Conservation (phyloP, 1,140 invertebrate species). For the Lasaia peninsularis region DNA sequence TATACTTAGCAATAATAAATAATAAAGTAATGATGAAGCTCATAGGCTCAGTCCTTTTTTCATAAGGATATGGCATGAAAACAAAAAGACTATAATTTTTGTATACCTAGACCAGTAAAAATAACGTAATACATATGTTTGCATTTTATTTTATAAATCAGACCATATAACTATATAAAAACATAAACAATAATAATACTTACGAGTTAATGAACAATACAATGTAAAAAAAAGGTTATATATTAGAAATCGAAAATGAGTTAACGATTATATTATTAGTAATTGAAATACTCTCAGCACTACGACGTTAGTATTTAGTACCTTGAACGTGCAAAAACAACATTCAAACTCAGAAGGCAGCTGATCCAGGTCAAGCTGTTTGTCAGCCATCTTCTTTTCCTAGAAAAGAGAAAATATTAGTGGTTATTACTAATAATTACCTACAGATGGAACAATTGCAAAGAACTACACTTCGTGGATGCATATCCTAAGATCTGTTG, state of each 20-base stretch:
- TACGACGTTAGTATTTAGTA: slow-evolving; percentile 79
- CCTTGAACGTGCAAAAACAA: slow-evolving; percentile 97
- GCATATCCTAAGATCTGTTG: slow-evolving; percentile 1
- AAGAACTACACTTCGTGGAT: slow-evolving; percentile 1
- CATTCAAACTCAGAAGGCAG: slow-evolving; percentile 95
- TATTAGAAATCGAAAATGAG: slow-evolving; percentile 14
- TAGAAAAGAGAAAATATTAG: slow-evolving; percentile 73
- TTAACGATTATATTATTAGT: slow-evolving; percentile 5
- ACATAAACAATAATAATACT: slow-evolving; percentile 29
- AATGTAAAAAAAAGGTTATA: slow-evolving; percentile 14
- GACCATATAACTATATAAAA: slow-evolving; percentile 27
- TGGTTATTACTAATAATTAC: slow-evolving; percentile 32
- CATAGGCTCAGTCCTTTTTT: too few species aligned
- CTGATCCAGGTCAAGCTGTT: slow-evolving; percentile 78
- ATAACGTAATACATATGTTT: too few species aligned
- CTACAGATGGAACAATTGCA: slow-evolving; percentile 4
- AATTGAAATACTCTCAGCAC: slow-evolving; percentile 12
- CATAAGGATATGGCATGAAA: too few species aligned
- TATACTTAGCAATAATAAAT: too few species aligned
- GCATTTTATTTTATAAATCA: slow-evolving; percentile 4
- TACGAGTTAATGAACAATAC: slow-evolving; percentile 33
- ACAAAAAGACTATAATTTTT: too few species aligned
- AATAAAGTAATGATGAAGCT: too few species aligned
- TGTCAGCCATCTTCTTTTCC: slow-evolving; percentile 81
- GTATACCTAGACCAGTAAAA: too few species aligned